Evolutionary conservation across 2,888 invertebrate species (phyloP), one percentile per base, ranked within the genome.

Genomic region (Cosmopolites sordidus): DNA sequence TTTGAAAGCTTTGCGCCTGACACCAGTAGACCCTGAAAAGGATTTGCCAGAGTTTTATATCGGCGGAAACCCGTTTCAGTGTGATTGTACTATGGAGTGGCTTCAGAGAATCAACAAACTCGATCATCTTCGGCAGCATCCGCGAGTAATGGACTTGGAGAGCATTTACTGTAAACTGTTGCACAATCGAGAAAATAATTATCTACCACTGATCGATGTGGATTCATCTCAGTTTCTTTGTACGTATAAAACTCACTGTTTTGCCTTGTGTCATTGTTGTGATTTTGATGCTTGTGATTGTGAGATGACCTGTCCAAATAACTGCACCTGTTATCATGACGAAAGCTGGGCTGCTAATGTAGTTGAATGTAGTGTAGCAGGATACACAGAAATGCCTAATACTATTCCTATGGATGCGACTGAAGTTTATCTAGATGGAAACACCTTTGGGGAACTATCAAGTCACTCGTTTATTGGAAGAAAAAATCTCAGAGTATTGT

Each of bases 251-350:
- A 88, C 89, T 37, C 92, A 94, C 73, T 96, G 96, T 76, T 94
- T 93, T 74, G 89, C 94, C 11, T 79, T 92, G 59, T 96, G 96
- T 70, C 92, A 92, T 71, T 96, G 96, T 77, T 96, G 96, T 76
- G 93, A 94, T 73, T 96, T 92, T 75, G 94, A 93, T 73, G 92
- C 92, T 47, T 96, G 96, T 78, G 96, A 96, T 76, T 96, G 96
- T 78, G 92, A 94, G 78, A 94, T 94, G 90, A 92, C 90, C 62
- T 96, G 96, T 73, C 96, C 96, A 43, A 82, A 81, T 41, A 92
- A 92, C 73, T 96, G 96, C 78, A 89, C 89, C 55, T 96, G 96
- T 72, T 95, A 92, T 78, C 92, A 93, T 72, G 94, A 96, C 76
- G 89, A 91, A 69, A 86, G 89, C 48, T 95, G 94, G 92, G 86